phyloP scores from a whole-genome alignment of 2,113 vertebrate genomes.

The Anseranas semipalmata region DNA sequence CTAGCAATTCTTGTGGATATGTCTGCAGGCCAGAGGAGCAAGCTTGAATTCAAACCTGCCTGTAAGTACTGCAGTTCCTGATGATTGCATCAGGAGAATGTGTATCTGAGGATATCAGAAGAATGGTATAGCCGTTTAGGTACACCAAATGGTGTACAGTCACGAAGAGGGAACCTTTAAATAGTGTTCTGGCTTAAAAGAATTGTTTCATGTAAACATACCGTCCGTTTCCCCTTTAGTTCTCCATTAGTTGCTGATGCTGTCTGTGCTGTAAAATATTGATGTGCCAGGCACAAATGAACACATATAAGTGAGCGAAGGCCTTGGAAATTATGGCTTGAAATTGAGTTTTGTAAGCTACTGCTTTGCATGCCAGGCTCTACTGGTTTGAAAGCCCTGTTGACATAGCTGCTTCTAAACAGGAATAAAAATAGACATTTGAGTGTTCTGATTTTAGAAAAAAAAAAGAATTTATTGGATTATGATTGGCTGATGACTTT shows the following conservation, averaged over 20 bases:
- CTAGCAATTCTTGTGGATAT: background rate
- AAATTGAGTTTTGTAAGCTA: background rate
- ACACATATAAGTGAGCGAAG: background rate
- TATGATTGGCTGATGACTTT: slow-evolving; percentile 46
- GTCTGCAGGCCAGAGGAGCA: background rate
- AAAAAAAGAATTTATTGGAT: slow-evolving; percentile 18
- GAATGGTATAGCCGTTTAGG: background rate
- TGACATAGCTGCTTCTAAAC: slow-evolving; percentile 31
- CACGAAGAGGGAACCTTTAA: background rate
- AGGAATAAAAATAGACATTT: slow-evolving; percentile 49
- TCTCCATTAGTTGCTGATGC: slow-evolving; percentile 53
- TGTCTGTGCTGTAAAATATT: background rate
- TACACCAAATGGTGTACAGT: background rate
- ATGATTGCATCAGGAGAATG: background rate
- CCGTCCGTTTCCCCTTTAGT: slow-evolving; percentile 14
- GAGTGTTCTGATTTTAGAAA: slow-evolving; percentile 24
- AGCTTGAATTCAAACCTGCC: background rate
- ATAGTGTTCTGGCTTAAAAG: slow-evolving; percentile 37
- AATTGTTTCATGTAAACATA: slow-evolving; percentile 44
- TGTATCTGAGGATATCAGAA: rapidly evolving
- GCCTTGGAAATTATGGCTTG: background rate
- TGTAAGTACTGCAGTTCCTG: background rate
- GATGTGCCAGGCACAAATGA: background rate
- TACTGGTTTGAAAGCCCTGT: slow-evolving; percentile 20
- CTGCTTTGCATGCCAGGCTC: background rate